A percentile compares a stretch with the other conserved stretches of the same genome.
phyloP scores from a whole-genome alignment of 2,888 invertebrate genomes.

The Cheilosia vulpina region DNA sequence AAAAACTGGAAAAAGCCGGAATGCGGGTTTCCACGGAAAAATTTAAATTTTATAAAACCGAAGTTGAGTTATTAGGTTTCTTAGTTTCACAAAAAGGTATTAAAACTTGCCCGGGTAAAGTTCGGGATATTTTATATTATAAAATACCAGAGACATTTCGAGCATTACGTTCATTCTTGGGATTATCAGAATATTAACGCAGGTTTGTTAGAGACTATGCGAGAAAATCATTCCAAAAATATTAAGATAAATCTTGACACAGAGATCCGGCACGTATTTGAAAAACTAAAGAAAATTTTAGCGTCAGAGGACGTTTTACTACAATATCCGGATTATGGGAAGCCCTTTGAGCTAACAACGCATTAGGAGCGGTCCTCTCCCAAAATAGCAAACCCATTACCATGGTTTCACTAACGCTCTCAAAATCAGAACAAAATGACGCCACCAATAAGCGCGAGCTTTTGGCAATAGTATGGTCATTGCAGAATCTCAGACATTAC shows the following conservation, averaged over 20 bases:
- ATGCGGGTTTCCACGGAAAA: conserved; percentile 28
- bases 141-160: too few relatives aligned
- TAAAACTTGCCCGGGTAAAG: conserved; percentile 19
- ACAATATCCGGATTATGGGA: conserved; percentile 34
- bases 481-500: too few relatives aligned
- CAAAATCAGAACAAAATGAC: too few relatives aligned
- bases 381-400: conserved; percentile 33
- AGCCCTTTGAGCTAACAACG: conserved; percentile 27
- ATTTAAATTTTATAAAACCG: conserved; percentile 12
- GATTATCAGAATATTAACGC: too few relatives aligned
- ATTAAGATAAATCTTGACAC: conserved; percentile 26
- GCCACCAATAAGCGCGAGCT: too few relatives aligned
- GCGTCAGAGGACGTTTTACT: conserved; percentile 47
- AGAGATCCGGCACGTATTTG: conserved; percentile 27
- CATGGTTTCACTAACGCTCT: conserved; percentile 15
- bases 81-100: conserved; percentile 6
- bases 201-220: too few relatives aligned
- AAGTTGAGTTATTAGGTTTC: conserved; percentile 17
- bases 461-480: too few relatives aligned
- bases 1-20: neutral
- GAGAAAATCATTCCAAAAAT: conserved; percentile 13
- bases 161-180: too few relatives aligned
- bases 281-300: conserved; percentile 32
- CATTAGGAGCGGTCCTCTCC: conserved; percentile 13
- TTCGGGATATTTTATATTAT: too few relatives aligned